These are phyloP conservation scores for Pyxicephalus adspersus DNA, from an alignment of 2,113 vertebrate genomes.

Conservation along the genomic window DNA sequence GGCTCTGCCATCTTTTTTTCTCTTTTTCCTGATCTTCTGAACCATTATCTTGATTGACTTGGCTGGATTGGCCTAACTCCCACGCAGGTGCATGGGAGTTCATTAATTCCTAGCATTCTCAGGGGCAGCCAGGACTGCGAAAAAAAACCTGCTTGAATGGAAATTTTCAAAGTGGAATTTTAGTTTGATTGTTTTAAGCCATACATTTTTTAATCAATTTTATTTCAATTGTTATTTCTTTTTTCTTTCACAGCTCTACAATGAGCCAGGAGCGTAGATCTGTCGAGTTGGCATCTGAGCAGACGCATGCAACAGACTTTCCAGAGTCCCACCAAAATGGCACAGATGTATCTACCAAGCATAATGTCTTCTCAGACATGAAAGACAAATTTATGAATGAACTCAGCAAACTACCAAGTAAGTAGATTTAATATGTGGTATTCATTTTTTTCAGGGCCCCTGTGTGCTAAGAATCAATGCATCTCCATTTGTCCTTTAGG, in stretches of 20 bases:
- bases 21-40: too few species aligned
- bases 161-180: too few species aligned
- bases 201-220: too few species aligned
- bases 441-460: background rate
- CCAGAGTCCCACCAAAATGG: constrained; percentile 67
- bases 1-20: too few species aligned
- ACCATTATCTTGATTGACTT: too few species aligned
- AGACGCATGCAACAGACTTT: constrained; percentile 65
- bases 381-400: constrained; percentile 89
- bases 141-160: too few species aligned
- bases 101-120: too few species aligned
- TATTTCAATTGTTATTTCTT: background rate
- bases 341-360: constrained; percentile 73
- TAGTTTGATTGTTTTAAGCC: too few species aligned
- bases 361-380: constrained; percentile 80
- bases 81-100: too few species aligned
- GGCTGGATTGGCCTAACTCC: too few species aligned
- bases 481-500: constrained; percentile 46
- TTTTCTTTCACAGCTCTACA: constrained; percentile 37
- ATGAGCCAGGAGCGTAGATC: constrained; percentile 71
- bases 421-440: constrained; percentile 60
- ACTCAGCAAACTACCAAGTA: constrained; percentile 82
- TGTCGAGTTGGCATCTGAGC: constrained; percentile 74
- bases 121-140: too few species aligned
- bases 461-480: constrained; percentile 36